Evolutionary conservation across 2,888 invertebrate genomes (phyloP), one percentile per base, ranked within the genome.

Genomic region (Polymixis flavicincta): DNA sequence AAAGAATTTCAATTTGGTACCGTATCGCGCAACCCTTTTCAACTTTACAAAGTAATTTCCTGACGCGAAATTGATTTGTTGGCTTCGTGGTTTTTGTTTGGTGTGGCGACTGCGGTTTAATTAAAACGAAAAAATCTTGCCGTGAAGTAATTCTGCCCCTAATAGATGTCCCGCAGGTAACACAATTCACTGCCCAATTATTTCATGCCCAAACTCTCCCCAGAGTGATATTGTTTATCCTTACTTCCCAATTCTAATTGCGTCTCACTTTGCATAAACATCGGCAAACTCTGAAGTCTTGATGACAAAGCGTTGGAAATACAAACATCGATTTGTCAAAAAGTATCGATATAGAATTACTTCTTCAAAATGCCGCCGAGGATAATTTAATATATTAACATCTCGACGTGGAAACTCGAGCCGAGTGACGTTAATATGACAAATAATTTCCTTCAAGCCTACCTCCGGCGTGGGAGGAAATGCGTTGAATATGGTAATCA

Each of bases 1-100:
- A 96, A 95, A 96, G 95, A 96, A 96, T 96, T 96, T 95, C 96
- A 96, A 95, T 96, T 95, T 95, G 94, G 93, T 93, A 90, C 91
- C 91, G 94, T 95, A 95, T 95, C 93, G 94, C 92, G 88, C 90
- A 93, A 95, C 95, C 94, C 94, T 93, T 95, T 94, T 94, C 94
- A 94, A 94, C 92, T 94, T 94, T 93, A 92, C 94, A 94, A 95
- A 95, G 95, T 96, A 96, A 96, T 95, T 95, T 95, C 93, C 94
- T 93, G 94, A 94, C 92, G 93, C 93, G 91, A 94, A 96, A 96
- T 96, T 95, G 96, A 96, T 96, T 96, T 95, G 95, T 95, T 92
- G 93, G 93, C 89, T 92, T 90, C 93, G 92, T 89, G 94, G 93
- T 92, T 94, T 94, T 94, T 94, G 94, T 95, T 95, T 93, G 94